A percentile compares a stretch with the other conserved stretches of the same genome.
phyloP scores from a whole-genome alignment of 2,888 invertebrate genomes.

The Platycheirus albimanus region DNA sequence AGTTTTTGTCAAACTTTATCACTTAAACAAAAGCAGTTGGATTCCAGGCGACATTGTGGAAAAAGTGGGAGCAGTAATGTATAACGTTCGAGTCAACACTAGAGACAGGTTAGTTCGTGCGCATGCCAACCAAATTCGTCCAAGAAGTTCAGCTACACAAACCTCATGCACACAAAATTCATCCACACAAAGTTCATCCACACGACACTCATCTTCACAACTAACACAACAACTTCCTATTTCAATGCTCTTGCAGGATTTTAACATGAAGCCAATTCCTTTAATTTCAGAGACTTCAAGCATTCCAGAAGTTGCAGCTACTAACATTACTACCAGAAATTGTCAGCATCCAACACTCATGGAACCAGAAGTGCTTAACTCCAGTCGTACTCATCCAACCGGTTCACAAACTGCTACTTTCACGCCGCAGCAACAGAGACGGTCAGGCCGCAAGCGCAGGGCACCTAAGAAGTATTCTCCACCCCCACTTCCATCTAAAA shows the following conservation, averaged over 20 bases:
- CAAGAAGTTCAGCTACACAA: neutral
- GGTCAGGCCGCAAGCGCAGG: neutral
- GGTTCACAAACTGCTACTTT: too few relatives aligned
- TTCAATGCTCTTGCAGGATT: neutral
- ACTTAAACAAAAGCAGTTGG: neutral
- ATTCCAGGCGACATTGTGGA: neutral
- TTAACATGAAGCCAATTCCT: neutral
- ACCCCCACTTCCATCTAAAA: slow-evolving; percentile 2
- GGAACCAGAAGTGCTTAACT: neutral
- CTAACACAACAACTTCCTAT: neutral
- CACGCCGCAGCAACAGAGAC: neutral
- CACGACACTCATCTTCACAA: too few relatives aligned
- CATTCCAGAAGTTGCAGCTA: neutral
- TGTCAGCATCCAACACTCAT: neutral
- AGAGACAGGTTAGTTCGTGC: neutral
- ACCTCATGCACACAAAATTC: neutral
- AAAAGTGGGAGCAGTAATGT: neutral
- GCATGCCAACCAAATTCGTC: neutral
- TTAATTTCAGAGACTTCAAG: neutral
- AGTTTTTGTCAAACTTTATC: neutral
- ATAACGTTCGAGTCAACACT: neutral
- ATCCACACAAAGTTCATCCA: too few relatives aligned
- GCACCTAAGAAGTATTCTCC: slow-evolving; percentile 3
- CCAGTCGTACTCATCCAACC: too few relatives aligned
- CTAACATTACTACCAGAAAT: neutral